Evolutionary conservation across 2,888 invertebrate genomes (phyloP).

Genomic region (Ectropis crepuscularia): DNA sequence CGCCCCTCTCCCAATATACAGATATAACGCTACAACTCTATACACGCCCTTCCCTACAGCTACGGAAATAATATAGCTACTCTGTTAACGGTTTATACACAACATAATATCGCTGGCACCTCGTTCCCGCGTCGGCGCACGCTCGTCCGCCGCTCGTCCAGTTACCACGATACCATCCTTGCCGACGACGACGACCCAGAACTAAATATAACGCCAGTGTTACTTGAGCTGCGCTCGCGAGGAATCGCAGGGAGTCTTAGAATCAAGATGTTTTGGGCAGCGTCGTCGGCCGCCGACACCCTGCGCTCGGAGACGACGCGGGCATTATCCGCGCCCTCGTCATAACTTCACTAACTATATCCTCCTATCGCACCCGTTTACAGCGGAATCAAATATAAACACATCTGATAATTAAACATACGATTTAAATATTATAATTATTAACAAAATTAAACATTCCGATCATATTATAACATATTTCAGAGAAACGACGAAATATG

Average conservation of each 20-base stretch:
- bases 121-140: no score
- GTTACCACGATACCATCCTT: no score
- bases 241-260: no score
- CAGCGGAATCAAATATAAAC: constrained; percentile 16
- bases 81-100: constrained; percentile 64
- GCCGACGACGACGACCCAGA: no score
- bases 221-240: no score
- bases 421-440: constrained; percentile 25
- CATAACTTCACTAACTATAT: not conserved
- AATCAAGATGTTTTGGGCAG: no score
- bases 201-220: no score
- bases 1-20: constrained; percentile 58
- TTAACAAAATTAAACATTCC: constrained; percentile 35
- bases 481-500: not conserved
- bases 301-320: no score
- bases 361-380: constrained; percentile 12
- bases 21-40: constrained; percentile 43
- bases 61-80: constrained; percentile 43
- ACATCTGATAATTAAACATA: constrained; percentile 12
- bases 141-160: no score
- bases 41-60: constrained; percentile 21
- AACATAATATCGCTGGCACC: constrained; percentile 30
- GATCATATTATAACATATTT: constrained; percentile 29
- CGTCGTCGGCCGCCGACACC: no score
- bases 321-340: constrained; percentile 8